These are phyloP conservation scores for Thamnaconus septentrionalis DNA, from an alignment of 2,113 vertebrate species.

Conservation along the genomic window DNA sequence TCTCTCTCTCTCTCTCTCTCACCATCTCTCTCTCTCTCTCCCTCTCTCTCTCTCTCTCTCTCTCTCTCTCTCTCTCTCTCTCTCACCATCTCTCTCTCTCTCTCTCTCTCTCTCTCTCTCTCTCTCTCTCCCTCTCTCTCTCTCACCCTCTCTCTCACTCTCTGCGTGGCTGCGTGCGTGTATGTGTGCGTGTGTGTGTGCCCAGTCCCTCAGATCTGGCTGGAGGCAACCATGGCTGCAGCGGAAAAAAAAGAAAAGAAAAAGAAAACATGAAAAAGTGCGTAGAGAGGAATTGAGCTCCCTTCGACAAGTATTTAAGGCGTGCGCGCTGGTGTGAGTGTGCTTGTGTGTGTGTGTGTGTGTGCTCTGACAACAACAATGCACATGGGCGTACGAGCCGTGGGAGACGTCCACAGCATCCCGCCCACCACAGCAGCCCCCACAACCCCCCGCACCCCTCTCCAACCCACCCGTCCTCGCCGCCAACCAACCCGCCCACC, in stretches of 20 bases:
- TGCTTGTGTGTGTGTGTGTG: neutral
- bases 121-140: conserved; percentile 11
- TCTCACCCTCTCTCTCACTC: conserved; percentile 19
- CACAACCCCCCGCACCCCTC: conserved; percentile 44
- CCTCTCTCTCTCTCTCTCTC: too few species aligned
- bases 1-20: conserved; percentile 33
- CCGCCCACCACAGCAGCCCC: conserved; percentile 63
- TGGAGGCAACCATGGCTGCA: conserved; percentile 35
- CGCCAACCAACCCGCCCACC: conserved; percentile 32
- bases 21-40: conserved; percentile 43
- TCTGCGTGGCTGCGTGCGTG: conserved; percentile 10
- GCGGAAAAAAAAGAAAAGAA: conserved; percentile 12
- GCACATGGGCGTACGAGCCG: conserved; percentile 45
- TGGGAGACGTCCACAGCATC: conserved; percentile 72
- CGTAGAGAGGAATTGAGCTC: conserved; percentile 31
- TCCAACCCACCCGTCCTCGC: conserved; percentile 6
- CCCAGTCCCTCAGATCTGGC: conserved; percentile 48
- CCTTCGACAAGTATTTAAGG: conserved; percentile 38
- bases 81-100: conserved; percentile 38
- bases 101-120: conserved; percentile 21
- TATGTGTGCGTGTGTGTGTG: neutral
- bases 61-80: conserved; percentile 37
- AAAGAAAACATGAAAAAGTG: conserved; percentile 8
- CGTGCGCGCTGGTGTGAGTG: conserved; percentile 28
- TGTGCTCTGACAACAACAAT: conserved; percentile 44